Percentiles rank a stretch among this genome's conserved stretches.
These are phyloP conservation scores for Augochlora pura DNA, from an alignment of 1,140 invertebrate genomes.

Conservation along the genomic window DNA sequence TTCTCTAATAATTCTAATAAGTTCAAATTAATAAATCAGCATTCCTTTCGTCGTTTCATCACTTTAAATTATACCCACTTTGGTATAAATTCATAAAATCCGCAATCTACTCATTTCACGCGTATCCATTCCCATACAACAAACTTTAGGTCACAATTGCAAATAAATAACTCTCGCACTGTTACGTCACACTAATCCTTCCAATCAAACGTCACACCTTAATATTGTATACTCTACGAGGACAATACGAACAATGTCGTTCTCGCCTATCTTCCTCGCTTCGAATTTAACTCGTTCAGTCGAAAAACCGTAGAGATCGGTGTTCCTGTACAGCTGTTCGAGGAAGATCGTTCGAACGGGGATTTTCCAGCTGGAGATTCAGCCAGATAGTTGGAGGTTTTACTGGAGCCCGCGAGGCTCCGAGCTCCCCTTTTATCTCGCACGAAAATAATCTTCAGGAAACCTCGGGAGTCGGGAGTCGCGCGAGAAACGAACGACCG, in stretches of 20 bases:
- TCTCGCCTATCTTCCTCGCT: neutral
- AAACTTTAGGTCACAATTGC: too few species aligned
- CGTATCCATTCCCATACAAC: too few species aligned
- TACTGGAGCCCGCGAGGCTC: neutral
- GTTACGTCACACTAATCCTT: too few species aligned
- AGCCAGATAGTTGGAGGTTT: neutral
- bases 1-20: too few species aligned
- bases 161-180: too few species aligned
- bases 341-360: neutral
- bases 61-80: too few species aligned
- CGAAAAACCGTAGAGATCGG: conserved; percentile 6
- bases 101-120: too few species aligned
- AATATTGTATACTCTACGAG: too few species aligned
- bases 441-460: conserved; percentile 55
- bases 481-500: conserved; percentile 14
- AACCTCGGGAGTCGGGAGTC: conserved; percentile 36
- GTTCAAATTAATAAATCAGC: too few species aligned
- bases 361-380: conserved; percentile 32
- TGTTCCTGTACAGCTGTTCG: neutral
- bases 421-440: conserved; percentile 8
- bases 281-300: conserved; percentile 24
- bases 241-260: conserved; percentile 8
- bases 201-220: too few species aligned
- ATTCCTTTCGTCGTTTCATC: too few species aligned
- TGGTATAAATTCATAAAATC: too few species aligned